These are phyloP conservation scores for Zoanthus solanderi DNA, from an alignment of 92 coral and sea anemone genomes.

Conservation along the genomic window DNA sequence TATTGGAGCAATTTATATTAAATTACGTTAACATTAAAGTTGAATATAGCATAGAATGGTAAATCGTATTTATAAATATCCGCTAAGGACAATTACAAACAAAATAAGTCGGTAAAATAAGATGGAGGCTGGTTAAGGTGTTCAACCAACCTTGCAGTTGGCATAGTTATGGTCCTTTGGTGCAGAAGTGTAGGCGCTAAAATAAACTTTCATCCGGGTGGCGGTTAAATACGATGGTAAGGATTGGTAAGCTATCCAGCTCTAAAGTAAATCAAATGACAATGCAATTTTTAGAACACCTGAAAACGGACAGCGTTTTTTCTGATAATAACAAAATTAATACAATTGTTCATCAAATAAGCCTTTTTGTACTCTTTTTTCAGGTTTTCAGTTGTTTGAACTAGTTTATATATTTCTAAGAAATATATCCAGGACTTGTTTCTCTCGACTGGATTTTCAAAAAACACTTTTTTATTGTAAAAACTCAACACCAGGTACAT, in stretches of 20 bases:
- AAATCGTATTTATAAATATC: too few relatives aligned
- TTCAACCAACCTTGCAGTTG: conserved; percentile 70
- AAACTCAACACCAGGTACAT: background rate
- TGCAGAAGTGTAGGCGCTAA: conserved; percentile 57
- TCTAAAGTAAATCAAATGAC: conserved; percentile 36
- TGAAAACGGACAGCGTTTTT: background rate
- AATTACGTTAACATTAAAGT: too few relatives aligned
- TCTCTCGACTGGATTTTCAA: too few relatives aligned
- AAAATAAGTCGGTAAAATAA: too few relatives aligned
- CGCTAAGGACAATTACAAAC: too few relatives aligned
- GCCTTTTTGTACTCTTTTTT: background rate
- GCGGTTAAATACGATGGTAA: conserved; percentile 58
- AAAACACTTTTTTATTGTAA: too few relatives aligned
- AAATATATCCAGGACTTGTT: too few relatives aligned
- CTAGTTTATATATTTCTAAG: too few relatives aligned
- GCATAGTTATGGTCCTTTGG: conserved; percentile 58
- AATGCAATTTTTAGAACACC: background rate
- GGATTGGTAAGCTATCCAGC: conserved; percentile 80
- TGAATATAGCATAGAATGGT: too few relatives aligned
- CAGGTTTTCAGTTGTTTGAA: too few relatives aligned
- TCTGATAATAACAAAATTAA: background rate
- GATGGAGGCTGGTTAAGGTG: background rate
- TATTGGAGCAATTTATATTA: too few relatives aligned
- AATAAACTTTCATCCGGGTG: conserved; percentile 38
- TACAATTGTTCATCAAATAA: too few relatives aligned